Conservation (phyloP, 2,113 vertebrate species). For the Heterochromis multidens region DNA sequence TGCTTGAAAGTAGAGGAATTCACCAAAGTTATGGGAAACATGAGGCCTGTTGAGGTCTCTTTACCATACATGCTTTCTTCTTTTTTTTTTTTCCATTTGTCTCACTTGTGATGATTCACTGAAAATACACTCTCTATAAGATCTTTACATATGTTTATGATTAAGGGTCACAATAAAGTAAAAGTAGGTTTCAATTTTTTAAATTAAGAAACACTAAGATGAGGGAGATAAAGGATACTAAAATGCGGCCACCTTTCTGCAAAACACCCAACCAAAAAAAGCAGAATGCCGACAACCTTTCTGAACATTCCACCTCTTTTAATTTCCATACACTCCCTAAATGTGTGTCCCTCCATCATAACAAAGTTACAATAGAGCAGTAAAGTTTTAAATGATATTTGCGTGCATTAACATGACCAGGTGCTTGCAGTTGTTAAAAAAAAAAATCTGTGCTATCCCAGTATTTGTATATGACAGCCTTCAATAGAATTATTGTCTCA, state of each 20-base stretch:
- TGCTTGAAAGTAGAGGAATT: too few species aligned
- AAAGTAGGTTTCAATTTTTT: not conserved
- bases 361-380: not conserved
- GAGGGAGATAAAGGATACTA: not conserved
- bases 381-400: not conserved
- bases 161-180: not conserved
- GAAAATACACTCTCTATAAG: too few species aligned
- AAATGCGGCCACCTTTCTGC: not conserved
- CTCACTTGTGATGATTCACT: too few species aligned
- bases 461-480: not conserved
- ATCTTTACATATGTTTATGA: too few species aligned
- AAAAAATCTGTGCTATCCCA: not conserved
- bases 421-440: not conserved
- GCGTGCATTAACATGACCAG: not conserved
- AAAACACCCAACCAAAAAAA: not conserved
- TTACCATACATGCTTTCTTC: too few species aligned
- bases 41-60: too few species aligned
- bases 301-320: not conserved
- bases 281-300: not conserved
- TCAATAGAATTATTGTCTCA: constrained; percentile 3
- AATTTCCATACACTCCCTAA: not conserved
- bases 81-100: too few species aligned
- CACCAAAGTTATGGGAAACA: too few species aligned
- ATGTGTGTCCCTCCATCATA: not conserved
- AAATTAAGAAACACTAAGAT: not conserved